These are phyloP conservation scores for Zaprionus africanus DNA, from an alignment of 1,140 invertebrate genomes.

Conservation along the genomic window DNA sequence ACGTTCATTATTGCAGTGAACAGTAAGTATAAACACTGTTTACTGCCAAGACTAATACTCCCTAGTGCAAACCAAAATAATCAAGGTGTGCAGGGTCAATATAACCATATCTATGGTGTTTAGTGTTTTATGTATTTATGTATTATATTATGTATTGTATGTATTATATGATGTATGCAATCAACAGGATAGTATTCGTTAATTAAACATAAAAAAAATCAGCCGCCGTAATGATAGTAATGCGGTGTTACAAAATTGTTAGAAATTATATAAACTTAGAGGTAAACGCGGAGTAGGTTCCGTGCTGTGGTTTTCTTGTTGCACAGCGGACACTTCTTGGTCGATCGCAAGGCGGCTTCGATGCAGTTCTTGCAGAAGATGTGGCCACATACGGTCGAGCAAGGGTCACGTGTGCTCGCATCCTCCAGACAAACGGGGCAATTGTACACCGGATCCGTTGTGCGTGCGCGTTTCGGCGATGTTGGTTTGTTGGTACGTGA, in stretches of 20 bases:
- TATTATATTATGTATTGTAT: neutral
- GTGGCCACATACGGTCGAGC: conserved; percentile 62
- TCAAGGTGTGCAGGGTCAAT: too few relatives aligned
- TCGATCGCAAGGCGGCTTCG: conserved; percentile 22
- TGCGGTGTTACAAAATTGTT: neutral
- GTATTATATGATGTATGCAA: neutral
- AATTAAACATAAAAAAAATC: neutral
- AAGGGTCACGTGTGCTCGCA: conserved; percentile 33
- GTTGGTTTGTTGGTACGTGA: neutral
- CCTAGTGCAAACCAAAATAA: too few relatives aligned
- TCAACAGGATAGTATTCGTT: neutral
- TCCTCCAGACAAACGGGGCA: conserved; percentile 66
- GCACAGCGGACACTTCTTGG: conserved; percentile 63
- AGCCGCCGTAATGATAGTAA: neutral
- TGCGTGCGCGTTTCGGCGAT: conserved; percentile 25
- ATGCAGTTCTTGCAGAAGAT: conserved; percentile 61
- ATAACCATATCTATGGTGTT: too few relatives aligned
- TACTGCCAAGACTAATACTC: too few relatives aligned
- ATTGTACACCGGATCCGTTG: conserved; percentile 39
- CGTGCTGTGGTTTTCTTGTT: conserved; percentile 47
- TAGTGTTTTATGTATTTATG: too few relatives aligned
- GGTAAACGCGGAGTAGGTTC: conserved; percentile 52
- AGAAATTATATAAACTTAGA: too few relatives aligned
- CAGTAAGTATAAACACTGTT: too few relatives aligned
- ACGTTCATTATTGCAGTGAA: too few relatives aligned